Base-by-base conservation (phyloP, 2,113 vertebrate genomes). In the Percina caprodes region DNA sequence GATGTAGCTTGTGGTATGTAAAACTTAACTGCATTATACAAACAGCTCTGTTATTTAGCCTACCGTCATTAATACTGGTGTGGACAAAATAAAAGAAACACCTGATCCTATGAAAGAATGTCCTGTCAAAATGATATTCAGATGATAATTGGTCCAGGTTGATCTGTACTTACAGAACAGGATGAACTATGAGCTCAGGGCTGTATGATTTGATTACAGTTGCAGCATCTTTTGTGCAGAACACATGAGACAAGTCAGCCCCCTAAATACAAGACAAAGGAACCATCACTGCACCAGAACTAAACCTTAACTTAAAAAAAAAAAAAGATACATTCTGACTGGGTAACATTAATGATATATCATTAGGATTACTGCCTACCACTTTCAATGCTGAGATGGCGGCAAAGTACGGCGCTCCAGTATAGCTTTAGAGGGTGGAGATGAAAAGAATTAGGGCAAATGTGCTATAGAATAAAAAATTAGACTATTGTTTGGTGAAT, bases 181-280 rank as follows among this genome's bases (percentile, higher is more conserved):
- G 98, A 89, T 99, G 98, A 70, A 99, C 98, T 23, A 99, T 99
- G 89, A 99, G 96, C 90, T 99, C 97, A 8, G 98, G 98, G 90
- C 98, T 99, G 88, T 99, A 99, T 0, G 98, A 97, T 88, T 99
- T 99, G 91, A 99, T 99, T 63, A 99, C 97, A 58, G 95, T 92
- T 6, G 97, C 97, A 49, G 98, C 98, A 67, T 99, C 98, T 95
- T 95, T 96, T 94, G 97, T 96, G 94, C 98, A 99, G 95, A 99
- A 99, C 26, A 99, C 97, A 7, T 99, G 98, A 71, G 97, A 96
- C 85, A 99, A 90, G 88, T 99, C 98, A 35, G 97, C 98, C n/a
- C 98, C 98, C 98, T 99, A 35, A 3, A 77, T 88, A 89, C 55
- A 39, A 69, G 48, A 68, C 52, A 78, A 56, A 71, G 9, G 4